Percentiles rank a stretch among this genome's conserved stretches.
phyloP scores from a whole-genome alignment of 1,140 invertebrate genomes.

The Monomorium pharaonis region DNA sequence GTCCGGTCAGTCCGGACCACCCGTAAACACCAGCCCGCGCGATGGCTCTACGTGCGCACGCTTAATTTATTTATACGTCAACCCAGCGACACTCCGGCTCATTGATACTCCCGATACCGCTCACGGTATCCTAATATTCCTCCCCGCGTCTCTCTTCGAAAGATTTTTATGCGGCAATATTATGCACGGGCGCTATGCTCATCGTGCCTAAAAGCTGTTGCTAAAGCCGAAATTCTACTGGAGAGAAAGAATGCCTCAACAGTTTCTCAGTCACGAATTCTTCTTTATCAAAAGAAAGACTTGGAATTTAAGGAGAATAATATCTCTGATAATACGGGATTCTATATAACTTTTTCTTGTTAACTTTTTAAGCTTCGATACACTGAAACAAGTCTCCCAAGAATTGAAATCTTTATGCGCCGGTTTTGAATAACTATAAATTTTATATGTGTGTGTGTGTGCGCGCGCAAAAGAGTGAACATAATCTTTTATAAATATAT shows the following conservation, averaged over 20 bases:
- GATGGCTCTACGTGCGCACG: not conserved
- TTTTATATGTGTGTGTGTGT: not conserved
- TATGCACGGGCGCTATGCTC: not conserved
- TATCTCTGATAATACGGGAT: not conserved
- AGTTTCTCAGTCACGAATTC: not conserved
- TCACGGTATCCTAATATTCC: not conserved
- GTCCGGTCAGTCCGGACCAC: slow-evolving; percentile 33
- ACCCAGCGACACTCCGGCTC: slow-evolving; percentile 8
- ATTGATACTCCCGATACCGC: slow-evolving; percentile 56
- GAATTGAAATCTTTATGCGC: not conserved
- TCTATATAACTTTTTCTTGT: too few species aligned
- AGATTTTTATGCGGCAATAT: slow-evolving; percentile 44
- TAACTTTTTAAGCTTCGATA: not conserved
- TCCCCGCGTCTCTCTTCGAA: not conserved
- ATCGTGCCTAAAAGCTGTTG: not conserved
- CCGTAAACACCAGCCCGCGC: slow-evolving; percentile 26
- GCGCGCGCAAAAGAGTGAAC: not conserved
- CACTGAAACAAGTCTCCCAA: not conserved
- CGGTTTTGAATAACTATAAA: not conserved
- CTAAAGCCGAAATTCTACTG: not conserved
- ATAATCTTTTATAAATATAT: too few species aligned
- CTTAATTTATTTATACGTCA: slow-evolving; percentile 58
- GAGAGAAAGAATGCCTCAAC: not conserved
- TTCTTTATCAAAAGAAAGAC: not conserved
- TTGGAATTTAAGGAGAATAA: not conserved